Evolutionary conservation across 2,888 invertebrate genomes (phyloP).

Genomic region (Tachina fera): DNA sequence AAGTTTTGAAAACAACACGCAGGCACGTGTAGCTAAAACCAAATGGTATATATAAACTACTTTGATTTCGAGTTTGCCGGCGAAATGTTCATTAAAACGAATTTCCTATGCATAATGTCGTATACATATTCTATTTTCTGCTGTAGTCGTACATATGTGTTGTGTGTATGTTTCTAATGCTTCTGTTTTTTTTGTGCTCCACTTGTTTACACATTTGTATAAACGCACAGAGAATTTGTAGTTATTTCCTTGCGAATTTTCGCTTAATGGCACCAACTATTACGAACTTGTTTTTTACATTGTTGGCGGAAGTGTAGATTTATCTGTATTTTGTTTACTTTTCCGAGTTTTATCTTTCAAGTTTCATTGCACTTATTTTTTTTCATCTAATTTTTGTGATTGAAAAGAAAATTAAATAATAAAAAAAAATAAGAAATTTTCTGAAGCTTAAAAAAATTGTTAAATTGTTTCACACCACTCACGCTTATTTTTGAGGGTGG

Average conservation of each 20-base stretch:
- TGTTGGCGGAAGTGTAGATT: background rate
- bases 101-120: constrained; percentile 29
- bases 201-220: constrained; percentile 34
- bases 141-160: background rate
- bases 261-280: constrained; percentile 31
- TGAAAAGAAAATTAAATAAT: no score
- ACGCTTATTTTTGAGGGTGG: no score
- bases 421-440: no score
- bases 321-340: no score
- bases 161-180: background rate
- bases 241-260: constrained; percentile 8
- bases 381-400: no score
- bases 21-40: constrained; percentile 18
- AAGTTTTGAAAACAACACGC: constrained; percentile 35
- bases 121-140: constrained; percentile 30
- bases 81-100: constrained; percentile 40
- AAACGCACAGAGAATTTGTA: constrained; percentile 30
- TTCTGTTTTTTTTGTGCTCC: constrained; percentile 29
- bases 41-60: constrained; percentile 41
- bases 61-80: constrained; percentile 27
- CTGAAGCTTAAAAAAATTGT: no score
- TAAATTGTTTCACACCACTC: no score
- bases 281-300: background rate
- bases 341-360: no score
- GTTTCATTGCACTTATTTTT: no score